Evolutionary conservation across 2,113 vertebrate species (phyloP).

Genomic region (Uropsilus gracilis): DNA sequence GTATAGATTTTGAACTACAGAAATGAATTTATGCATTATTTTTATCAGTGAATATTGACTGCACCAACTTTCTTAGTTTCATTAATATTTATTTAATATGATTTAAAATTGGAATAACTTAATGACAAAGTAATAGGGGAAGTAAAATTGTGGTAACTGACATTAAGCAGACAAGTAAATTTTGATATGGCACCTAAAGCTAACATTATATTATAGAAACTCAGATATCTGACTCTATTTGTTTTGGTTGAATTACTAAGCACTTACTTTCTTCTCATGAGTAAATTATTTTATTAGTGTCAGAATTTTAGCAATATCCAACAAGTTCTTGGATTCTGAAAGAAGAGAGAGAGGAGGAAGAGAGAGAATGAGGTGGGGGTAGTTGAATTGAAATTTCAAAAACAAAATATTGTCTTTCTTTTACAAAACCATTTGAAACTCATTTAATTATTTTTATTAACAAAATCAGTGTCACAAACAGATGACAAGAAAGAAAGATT

Average conservation of each 20-base stretch:
- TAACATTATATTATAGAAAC: not conserved
- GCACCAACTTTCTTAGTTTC: not conserved
- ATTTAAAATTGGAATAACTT: slow-evolving; percentile 21
- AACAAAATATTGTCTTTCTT: not conserved
- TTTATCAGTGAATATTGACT: not conserved
- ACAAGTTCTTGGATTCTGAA: not conserved
- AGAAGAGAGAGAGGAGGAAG: not conserved
- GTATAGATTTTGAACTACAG: not conserved
- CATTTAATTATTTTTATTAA: not conserved
- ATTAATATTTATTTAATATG: not conserved
- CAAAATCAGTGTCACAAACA: not conserved
- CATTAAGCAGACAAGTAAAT: not conserved
- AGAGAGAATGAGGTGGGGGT: not conserved
- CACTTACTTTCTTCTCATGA: not conserved
- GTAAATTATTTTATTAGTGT: not conserved
- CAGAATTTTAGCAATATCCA: not conserved
- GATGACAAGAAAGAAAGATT: not conserved
- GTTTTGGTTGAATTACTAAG: slow-evolving; percentile 11
- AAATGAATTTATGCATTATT: not conserved
- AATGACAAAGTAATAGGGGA: not conserved
- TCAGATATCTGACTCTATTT: not conserved
- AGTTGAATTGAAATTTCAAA: not conserved
- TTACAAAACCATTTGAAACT: not conserved
- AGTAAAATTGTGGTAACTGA: not conserved
- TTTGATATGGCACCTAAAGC: not conserved